These are phyloP conservation scores for Spizaetus ornatus DNA, from an alignment of 2,113 vertebrate genomes.

Conservation along the genomic window DNA sequence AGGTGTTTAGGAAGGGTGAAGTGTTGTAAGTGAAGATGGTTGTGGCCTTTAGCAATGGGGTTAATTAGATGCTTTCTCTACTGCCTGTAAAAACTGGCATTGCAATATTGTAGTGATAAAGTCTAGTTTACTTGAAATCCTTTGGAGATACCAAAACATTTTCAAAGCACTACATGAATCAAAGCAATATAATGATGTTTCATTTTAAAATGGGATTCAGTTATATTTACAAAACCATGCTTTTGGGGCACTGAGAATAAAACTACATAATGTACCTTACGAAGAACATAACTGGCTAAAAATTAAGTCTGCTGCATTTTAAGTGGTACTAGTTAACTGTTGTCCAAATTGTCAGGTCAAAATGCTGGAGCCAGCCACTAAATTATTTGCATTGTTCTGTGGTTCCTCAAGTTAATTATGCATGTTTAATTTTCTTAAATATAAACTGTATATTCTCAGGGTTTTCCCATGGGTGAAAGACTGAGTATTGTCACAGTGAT, in stretches of 20 bases:
- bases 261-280: neutral
- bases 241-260: neutral
- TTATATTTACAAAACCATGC: neutral
- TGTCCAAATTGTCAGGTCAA: neutral
- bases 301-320: neutral
- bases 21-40: neutral
- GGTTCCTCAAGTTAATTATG: neutral
- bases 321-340: neutral
- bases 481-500: neutral
- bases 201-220: neutral
- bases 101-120: neutral
- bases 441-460: neutral
- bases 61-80: neutral
- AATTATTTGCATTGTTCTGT: neutral
- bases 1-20: neutral
- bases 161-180: neutral
- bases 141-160: neutral
- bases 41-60: neutral
- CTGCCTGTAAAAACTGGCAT: neutral
- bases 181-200: neutral
- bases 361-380: neutral
- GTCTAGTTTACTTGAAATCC: neutral
- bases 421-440: neutral
- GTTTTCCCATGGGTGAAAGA: neutral
- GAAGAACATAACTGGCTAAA: neutral